Evolutionary conservation across 2,797 vertebrate genomes (phyloP).

Genomic region (Sebastes diploproa): DNA sequence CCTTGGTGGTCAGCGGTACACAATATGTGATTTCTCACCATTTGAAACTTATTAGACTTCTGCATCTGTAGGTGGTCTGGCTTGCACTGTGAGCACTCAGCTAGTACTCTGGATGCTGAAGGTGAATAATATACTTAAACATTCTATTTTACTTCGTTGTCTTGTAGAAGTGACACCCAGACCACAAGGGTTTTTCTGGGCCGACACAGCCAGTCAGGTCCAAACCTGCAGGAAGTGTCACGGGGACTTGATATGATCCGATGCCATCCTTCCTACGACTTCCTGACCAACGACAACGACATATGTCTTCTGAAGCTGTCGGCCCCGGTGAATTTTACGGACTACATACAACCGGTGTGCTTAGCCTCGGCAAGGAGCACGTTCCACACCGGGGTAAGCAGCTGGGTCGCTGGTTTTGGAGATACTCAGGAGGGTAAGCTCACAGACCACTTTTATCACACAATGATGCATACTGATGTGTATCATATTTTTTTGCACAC

Average conservation of each 20-base stretch:
- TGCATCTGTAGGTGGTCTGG: too few species aligned
- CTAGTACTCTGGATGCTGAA: neutral
- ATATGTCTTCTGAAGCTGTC: conserved; percentile 56
- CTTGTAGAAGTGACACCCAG: rapidly evolving
- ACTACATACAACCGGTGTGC: conserved; percentile 74
- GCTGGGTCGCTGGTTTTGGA: conserved; percentile 56
- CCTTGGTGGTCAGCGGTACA: too few species aligned
- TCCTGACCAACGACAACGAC: rapidly evolving
- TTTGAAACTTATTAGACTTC: too few species aligned
- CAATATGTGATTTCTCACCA: too few species aligned
- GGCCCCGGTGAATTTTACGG: conserved; percentile 33
- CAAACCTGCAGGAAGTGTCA: neutral
- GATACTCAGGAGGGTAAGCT: rapidly evolving
- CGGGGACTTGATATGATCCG: rapidly evolving
- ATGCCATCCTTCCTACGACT: neutral
- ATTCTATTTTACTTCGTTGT: neutral
- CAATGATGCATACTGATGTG: neutral
- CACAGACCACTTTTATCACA: neutral
- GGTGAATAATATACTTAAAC: neutral
- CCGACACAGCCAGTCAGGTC: rapidly evolving
- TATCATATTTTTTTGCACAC: neutral
- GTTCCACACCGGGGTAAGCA: conserved; percentile 8
- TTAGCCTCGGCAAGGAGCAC: conserved; percentile 54
- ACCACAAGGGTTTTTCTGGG: conserved; percentile 5
- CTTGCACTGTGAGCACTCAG: too few species aligned